Conservation (phyloP, 2,888 invertebrate genomes). For the Limulus polyphemus region DNA sequence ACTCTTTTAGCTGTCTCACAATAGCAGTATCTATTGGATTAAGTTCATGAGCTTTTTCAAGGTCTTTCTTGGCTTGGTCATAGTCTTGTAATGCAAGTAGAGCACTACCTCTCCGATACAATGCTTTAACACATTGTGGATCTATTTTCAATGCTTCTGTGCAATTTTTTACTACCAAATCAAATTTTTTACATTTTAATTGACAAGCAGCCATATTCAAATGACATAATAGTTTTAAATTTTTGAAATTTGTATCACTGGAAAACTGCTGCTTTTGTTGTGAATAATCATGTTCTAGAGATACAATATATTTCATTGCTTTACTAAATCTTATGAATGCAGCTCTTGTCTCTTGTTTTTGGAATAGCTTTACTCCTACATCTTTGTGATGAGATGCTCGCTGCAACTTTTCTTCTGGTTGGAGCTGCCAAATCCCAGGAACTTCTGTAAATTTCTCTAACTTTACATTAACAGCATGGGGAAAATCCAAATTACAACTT, state of each 20-base stretch:
- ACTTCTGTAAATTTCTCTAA: conserved; percentile 12
- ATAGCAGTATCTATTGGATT: conserved; percentile 55
- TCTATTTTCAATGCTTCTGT: conserved; percentile 40
- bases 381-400: conserved; percentile 23
- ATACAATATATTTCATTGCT: conserved; percentile 23
- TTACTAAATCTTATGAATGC: conserved; percentile 21
- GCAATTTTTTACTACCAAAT: conserved; percentile 52
- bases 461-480: conserved; percentile 3
- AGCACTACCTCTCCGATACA: conserved; percentile 43
- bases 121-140: conserved; percentile 41
- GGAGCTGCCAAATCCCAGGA: conserved; percentile 25
- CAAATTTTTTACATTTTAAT: conserved; percentile 52
- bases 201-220: conserved; percentile 74
- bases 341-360: conserved; percentile 15
- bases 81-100: conserved; percentile 34
- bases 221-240: conserved; percentile 42
- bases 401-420: conserved; percentile 23
- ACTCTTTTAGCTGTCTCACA: conserved; percentile 45
- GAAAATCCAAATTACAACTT: conserved; percentile 5
- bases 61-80: conserved; percentile 40
- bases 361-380: conserved; percentile 18
- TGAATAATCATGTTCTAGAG: conserved; percentile 22
- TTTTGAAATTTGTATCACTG: conserved; percentile 17
- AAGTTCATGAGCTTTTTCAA: conserved; percentile 51
- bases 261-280: conserved; percentile 17